phyloP scores from a whole-genome alignment of 2,113 vertebrate genomes.

The Ptilonorhynchus violaceus region DNA sequence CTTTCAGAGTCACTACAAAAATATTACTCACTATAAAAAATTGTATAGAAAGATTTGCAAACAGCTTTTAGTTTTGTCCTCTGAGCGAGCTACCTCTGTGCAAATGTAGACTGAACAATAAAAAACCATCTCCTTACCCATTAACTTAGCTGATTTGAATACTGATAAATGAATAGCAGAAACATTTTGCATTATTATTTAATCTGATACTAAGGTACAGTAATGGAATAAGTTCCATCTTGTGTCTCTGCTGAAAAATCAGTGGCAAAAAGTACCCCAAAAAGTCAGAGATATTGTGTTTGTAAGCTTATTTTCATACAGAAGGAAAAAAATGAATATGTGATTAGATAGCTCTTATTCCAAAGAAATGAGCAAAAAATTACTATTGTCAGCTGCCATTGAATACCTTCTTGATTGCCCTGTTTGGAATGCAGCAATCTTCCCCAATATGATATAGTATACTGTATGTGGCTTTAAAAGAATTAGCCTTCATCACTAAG shows the following conservation, averaged over 20 bases:
- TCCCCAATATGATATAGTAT: background rate
- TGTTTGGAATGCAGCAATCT: background rate
- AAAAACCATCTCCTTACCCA: background rate
- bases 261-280: background rate
- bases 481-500: background rate
- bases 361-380: background rate
- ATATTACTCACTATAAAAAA: background rate
- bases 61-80: background rate
- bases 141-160: background rate
- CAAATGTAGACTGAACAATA: background rate
- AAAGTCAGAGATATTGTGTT: background rate
- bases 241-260: background rate
- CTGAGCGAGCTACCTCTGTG: background rate
- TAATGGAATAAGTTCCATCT: background rate
- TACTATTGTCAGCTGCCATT: background rate
- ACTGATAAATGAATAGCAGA: background rate
- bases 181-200: background rate
- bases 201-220: background rate
- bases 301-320: background rate
- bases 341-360: background rate
- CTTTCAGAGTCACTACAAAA: background rate
- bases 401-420: background rate
- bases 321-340: background rate
- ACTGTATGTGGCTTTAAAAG: background rate
- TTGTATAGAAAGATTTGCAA: background rate